phyloP scores from a whole-genome alignment of 2,797 vertebrate genomes.

The Lepidocolaptes lacrymiger region DNA sequence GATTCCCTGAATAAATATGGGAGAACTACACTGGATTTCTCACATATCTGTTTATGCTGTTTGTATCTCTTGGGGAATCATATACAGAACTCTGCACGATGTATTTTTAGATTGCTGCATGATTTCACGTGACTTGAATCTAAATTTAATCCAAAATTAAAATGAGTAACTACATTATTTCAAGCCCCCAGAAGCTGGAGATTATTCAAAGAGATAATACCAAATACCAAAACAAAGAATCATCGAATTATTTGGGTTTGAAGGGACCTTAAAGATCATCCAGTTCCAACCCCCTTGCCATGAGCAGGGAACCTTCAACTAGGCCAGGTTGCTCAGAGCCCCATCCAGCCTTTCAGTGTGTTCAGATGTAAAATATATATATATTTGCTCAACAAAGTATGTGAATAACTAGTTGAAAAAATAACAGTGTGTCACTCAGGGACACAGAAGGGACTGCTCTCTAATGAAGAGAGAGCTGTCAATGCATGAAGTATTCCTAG shows the following conservation, averaged over 20 bases:
- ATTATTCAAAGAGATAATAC: neutral
- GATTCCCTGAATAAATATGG: neutral
- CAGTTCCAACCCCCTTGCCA: neutral
- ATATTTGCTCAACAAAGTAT: neutral
- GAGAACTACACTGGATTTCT: neutral
- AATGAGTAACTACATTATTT: slow-evolving; percentile 12
- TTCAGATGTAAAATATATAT: neutral
- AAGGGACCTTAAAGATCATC: neutral
- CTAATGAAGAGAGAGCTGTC: neutral
- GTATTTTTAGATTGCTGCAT: slow-evolving; percentile 47
- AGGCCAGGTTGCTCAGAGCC: neutral
- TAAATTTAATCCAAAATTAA: slow-evolving; percentile 44
- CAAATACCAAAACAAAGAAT: neutral
- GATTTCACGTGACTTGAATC: slow-evolving; percentile 42
- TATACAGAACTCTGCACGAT: neutral
- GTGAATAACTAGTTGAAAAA: neutral
- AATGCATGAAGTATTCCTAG: neutral
- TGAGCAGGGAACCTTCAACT: neutral
- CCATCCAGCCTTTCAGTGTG: neutral
- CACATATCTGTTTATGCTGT: neutral
- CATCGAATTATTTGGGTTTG: neutral
- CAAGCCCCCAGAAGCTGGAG: neutral
- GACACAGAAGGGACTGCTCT: neutral
- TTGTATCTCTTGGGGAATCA: neutral
- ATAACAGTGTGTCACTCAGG: neutral